A percentile compares a stretch with the other conserved stretches of the same genome.
These are phyloP conservation scores for Entomobrya multifasciata DNA, from an alignment of 2,888 invertebrate genomes.

Conservation along the genomic window DNA sequence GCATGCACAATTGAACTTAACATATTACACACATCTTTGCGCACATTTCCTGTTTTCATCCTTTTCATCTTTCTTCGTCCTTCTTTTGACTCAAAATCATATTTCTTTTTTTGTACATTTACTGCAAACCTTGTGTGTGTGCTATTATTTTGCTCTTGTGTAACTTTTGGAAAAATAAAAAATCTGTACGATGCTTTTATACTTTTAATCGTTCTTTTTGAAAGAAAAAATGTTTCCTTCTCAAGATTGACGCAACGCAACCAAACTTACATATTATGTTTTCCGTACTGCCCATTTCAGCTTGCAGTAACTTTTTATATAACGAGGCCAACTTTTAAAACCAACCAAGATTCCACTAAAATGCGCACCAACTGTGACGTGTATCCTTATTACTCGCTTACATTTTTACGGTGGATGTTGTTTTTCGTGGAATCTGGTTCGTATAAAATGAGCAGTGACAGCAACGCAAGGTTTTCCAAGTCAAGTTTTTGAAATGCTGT, in stretches of 20 bases:
- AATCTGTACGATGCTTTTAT: background rate
- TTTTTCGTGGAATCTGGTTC: too few relatives aligned
- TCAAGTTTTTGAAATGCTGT: background rate
- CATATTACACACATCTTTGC: slow-evolving; percentile 43
- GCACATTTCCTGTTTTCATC: slow-evolving; percentile 23
- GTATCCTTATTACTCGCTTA: background rate
- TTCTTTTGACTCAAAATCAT: background rate
- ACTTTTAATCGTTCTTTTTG: background rate
- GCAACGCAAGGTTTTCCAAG: background rate
- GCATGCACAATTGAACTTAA: slow-evolving; percentile 44
- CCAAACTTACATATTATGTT: slow-evolving; percentile 16
- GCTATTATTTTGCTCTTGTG: background rate
- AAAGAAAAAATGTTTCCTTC: background rate
- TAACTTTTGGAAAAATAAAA: background rate
- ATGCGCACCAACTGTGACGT: background rate
- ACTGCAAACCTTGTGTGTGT: background rate
- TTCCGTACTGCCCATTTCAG: slow-evolving; percentile 35
- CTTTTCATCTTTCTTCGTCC: background rate
- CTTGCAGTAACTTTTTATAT: slow-evolving; percentile 42
- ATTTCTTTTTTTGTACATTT: background rate
- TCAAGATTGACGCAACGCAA: background rate
- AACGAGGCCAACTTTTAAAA: slow-evolving; percentile 38
- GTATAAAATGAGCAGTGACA: too few relatives aligned
- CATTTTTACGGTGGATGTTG: background rate
- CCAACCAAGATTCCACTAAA: slow-evolving; percentile 21